Evolutionary conservation across 2,113 vertebrate genomes (phyloP), one percentile per base, ranked within the genome.

Genomic region (Platanista minor): DNA sequence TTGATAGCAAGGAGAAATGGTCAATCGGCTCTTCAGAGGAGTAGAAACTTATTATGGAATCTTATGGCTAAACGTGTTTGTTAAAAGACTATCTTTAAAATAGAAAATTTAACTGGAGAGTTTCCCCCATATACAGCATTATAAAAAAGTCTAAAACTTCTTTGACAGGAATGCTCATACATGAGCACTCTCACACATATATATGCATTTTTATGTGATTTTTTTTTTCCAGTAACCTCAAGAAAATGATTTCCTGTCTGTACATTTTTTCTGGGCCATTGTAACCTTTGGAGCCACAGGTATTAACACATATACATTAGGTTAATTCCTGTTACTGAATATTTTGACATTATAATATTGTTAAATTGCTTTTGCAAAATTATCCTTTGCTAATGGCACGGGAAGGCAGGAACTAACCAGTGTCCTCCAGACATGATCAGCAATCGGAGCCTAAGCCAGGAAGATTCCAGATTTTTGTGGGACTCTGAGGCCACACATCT

Each of bases 51-150:
- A 33, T 36, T 84, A 64, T 25, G 29, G 74, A 89, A 93, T 81
- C 20, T 20, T 87, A 49, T 2, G 86, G 31, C 61, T 75, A 74
- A 84, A 46, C 20, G 6, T 69, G 17, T 46, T 86, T n/a, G 49
- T 95, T 95, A 72, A 91, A 86, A 36, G 78, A 80, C 25, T 88
- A 0, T 81, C n/a, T 87, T 95, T 85, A 87, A 89, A 93, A 71
- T 6, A 89, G 61, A 74, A 82, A 83, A 36, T 66, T 59, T 80
- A 94, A 8, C 52, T 69, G 43, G 39, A 78, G 54, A 36, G 7
- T 43, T 83, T 94, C 21, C 23, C 57, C 29, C 10, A 8, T 10
- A 5, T 36, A 29, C 33, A 82, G 14, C 59, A 14, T 43, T 36
- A 36, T 36, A 80, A 80, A 36, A 80, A 75, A 87, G 52, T 62